Evolutionary conservation across 2,797 vertebrate species (phyloP).

Genomic region (Rhinoraja longicauda): DNA sequence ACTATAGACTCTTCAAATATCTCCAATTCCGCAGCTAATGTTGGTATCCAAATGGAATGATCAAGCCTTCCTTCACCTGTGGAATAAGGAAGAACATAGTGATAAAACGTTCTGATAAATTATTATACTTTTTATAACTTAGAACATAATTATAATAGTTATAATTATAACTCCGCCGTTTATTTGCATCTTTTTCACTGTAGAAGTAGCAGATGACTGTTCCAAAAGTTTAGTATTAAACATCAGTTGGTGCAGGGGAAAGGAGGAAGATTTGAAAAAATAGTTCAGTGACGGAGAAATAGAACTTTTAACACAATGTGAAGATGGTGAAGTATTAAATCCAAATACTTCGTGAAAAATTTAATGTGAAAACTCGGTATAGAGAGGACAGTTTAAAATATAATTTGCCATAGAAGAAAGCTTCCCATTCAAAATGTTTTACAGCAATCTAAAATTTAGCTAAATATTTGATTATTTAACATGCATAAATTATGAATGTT

Average conservation of each 20-base stretch:
- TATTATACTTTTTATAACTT: background rate
- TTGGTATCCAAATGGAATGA: background rate
- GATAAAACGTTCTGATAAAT: background rate
- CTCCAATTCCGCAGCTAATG: background rate
- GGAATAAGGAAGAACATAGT: background rate
- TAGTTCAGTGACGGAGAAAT: background rate
- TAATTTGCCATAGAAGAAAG: background rate
- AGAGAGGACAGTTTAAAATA: background rate
- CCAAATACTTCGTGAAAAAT: background rate
- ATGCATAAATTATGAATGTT: background rate
- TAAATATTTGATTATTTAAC: background rate
- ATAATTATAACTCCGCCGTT: background rate
- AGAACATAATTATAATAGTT: no score
- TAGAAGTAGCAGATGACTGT: background rate
- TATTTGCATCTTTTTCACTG: background rate
- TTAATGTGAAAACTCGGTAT: background rate
- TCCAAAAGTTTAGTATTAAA: background rate
- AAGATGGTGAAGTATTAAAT: background rate
- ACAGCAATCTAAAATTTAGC: background rate
- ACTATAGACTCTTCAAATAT: background rate
- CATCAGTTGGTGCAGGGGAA: background rate
- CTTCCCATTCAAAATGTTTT: background rate
- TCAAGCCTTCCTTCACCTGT: constrained; percentile 10
- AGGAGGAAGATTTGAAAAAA: background rate
- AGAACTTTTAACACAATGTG: background rate